Percentiles rank a stretch among this genome's conserved stretches.
Conservation (phyloP, 2,797 vertebrate species). For the Artibeus lituratus region DNA sequence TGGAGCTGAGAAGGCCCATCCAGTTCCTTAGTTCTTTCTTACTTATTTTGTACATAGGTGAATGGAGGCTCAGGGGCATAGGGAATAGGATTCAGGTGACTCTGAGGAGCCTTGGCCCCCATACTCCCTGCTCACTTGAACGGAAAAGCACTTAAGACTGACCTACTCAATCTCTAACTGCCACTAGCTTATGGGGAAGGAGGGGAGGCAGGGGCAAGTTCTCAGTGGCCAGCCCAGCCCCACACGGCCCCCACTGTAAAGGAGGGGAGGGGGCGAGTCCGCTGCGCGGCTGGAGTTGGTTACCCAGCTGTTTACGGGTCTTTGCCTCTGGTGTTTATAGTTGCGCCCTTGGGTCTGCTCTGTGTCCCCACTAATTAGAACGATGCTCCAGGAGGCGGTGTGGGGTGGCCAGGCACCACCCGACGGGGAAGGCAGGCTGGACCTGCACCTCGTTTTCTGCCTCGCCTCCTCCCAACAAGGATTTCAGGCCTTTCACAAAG, state of each 20-base stretch:
- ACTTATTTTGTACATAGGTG: not conserved
- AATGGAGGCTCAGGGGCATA: not conserved
- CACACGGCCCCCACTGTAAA: not conserved
- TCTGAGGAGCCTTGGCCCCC: not conserved
- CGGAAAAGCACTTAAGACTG: not conserved
- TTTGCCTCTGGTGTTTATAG: constrained; percentile 67
- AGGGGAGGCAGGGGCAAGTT: not conserved
- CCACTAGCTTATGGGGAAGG: not conserved
- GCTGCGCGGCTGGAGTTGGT: constrained; percentile 52
- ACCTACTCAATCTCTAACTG: not conserved
- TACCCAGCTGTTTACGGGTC: constrained; percentile 66
- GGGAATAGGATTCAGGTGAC: not conserved
- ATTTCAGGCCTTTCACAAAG: constrained; percentile 13
- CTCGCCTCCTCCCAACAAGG: not conserved
- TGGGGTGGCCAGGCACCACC: not conserved
- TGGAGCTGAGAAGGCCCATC: not conserved
- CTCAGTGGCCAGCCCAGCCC: not conserved
- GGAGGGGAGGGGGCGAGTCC: not conserved
- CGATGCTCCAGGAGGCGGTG: not conserved
- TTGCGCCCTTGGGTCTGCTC: constrained; percentile 50
- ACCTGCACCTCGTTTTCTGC: not conserved
- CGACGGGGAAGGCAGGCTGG: not conserved
- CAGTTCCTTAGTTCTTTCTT: not conserved
- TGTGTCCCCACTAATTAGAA: constrained; percentile 58
- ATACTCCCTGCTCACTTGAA: not conserved